phyloP scores from a whole-genome alignment of 2,113 vertebrate species.

The Nothocercus julius region DNA sequence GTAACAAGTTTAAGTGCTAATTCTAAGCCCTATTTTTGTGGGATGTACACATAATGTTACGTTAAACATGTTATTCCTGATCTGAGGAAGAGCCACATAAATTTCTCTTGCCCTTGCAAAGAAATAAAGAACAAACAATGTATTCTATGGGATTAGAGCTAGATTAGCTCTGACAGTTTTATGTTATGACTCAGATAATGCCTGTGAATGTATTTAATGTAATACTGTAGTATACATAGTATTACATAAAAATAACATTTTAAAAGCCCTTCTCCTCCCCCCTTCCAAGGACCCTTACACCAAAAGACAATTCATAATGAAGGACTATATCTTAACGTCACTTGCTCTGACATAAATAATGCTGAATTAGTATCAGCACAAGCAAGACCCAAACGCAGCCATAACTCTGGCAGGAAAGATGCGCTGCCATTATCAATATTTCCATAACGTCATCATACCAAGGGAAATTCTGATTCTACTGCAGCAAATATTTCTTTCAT shows the following conservation, averaged over 20 bases:
- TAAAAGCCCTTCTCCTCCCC: conserved; percentile 36
- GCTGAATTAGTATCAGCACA: not conserved
- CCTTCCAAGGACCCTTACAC: not conserved
- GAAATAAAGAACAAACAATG: conserved; percentile 52
- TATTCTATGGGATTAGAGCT: conserved; percentile 42
- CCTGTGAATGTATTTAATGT: conserved; percentile 47
- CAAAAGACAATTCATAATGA: conserved; percentile 56
- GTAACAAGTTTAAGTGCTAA: conserved; percentile 69
- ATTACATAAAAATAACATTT: conserved; percentile 56
- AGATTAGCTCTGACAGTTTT: conserved; percentile 61
- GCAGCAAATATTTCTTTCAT: not conserved
- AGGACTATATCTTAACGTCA: conserved; percentile 17
- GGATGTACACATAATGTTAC: conserved; percentile 52
- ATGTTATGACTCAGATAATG: conserved; percentile 52
- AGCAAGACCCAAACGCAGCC: not conserved
- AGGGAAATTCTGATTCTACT: not conserved
- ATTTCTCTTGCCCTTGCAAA: conserved; percentile 32
- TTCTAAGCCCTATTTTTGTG: conserved; percentile 57
- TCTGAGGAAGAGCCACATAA: conserved; percentile 55
- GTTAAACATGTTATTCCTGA: conserved; percentile 66
- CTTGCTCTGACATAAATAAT: conserved; percentile 36
- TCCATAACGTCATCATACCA: not conserved
- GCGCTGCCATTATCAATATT: not conserved
- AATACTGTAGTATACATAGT: conserved; percentile 38
- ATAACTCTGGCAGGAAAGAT: not conserved